Evolutionary conservation across 2,888 invertebrate species (phyloP), one percentile per base, ranked within the genome.

Genomic region (Lycaena phlaeas): DNA sequence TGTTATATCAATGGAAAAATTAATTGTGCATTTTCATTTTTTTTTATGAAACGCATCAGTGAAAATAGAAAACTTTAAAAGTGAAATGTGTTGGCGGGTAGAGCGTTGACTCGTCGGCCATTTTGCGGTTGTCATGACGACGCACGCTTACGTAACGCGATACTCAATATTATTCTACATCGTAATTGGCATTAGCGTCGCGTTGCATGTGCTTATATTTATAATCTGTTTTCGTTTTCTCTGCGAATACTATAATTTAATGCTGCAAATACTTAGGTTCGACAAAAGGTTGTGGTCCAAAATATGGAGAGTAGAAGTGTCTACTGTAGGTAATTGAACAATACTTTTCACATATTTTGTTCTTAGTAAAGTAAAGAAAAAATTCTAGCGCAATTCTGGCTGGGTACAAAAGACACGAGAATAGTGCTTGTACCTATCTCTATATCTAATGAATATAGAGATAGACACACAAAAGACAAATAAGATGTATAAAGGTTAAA

Each of bases 61-160:
- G 44, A 48, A 49, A 31, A 40, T 40, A 40, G 39, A 40, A 40
- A 44, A 49, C 40, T 50, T 50, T 51, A 51, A 54, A 57, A 59
- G 59, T 56, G 55, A 56, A 57, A 54, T 48, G 52, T 47, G 43
- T 38, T 51, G 48, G 49, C 52, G 50, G 47, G 50, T 42, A 44
- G 52, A 49, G 44, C 58, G 45, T 53, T 54, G 58, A 56, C 54
- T 48, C 47, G 46, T 38, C 52, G 42, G 51, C 50, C 53, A 51
- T 52, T 40, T 51, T 51, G 51, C 38, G 44, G 51, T 53, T 50
- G 50, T 48, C 55, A 52, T 52, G 50, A 41, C 49, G 44, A 52
- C 49, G 42, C 34, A 18, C 34, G 40, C 34, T 37, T 29, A 34
- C 40, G 42, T 40, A 27, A 28, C 38, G 40, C 30, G 34, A 41